Conservation (phyloP, 2,888 invertebrate genomes). For the Cheilosia soror region DNA sequence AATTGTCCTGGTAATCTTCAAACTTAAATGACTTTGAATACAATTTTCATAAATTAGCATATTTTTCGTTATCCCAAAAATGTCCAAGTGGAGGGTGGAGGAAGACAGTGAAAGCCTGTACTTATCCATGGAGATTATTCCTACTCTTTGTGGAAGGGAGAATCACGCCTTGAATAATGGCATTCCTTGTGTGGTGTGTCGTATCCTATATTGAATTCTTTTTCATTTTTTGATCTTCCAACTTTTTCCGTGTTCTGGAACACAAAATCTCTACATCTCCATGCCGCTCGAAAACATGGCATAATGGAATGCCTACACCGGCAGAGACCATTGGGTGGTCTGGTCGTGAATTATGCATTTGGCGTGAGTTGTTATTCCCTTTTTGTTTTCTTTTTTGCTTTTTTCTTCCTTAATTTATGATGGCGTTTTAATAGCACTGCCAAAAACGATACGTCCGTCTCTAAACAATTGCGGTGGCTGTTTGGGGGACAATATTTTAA, state of each 20-base stretch:
- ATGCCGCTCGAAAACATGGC: slow-evolving; percentile 37
- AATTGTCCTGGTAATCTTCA: slow-evolving; percentile 46
- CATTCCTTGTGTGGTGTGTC: slow-evolving; percentile 26
- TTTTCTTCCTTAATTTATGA: slow-evolving; percentile 45
- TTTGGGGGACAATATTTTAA: slow-evolving; percentile 39
- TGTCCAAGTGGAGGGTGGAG: neutral
- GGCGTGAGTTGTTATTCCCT: slow-evolving; percentile 4
- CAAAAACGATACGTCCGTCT: slow-evolving; percentile 28
- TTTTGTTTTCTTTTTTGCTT: neutral
- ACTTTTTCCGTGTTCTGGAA: neutral
- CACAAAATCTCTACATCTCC: slow-evolving; percentile 12
- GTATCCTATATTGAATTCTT: slow-evolving; percentile 28
- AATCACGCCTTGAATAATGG: slow-evolving; percentile 25
- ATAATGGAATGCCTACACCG: slow-evolving; percentile 57
- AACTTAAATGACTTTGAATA: slow-evolving; percentile 73
- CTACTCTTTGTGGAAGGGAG: neutral
- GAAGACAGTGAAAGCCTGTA: slow-evolving; percentile 4
- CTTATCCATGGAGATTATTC: slow-evolving; percentile 7
- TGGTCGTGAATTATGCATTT: slow-evolving; percentile 59
- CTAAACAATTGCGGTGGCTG: slow-evolving; percentile 59
- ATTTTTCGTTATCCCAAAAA: slow-evolving; percentile 29
- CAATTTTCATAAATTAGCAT: slow-evolving; percentile 71
- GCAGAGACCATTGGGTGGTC: slow-evolving; percentile 1
- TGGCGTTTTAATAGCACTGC: slow-evolving; percentile 61
- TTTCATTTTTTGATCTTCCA: neutral